These are phyloP conservation scores for Spicauda simplicius DNA, from an alignment of 2,888 invertebrate species.

Conservation along the genomic window DNA sequence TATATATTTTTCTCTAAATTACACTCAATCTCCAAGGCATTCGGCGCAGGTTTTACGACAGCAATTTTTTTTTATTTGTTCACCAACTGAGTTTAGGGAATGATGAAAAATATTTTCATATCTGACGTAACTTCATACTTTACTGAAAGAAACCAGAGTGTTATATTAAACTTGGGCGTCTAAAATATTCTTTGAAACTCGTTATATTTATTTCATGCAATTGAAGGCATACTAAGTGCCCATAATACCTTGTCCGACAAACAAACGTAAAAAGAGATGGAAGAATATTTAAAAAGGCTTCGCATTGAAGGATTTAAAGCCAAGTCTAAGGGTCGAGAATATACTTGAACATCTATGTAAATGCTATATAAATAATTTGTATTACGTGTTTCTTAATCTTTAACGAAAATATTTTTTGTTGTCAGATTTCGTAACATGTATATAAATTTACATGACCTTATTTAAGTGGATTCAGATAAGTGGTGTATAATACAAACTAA, in stretches of 20 bases:
- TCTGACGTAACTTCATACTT: slow-evolving; percentile 25
- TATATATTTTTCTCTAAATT: slow-evolving; percentile 15
- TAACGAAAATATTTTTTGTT: too few relatives aligned
- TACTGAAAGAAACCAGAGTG: slow-evolving; percentile 12
- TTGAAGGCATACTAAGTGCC: slow-evolving; percentile 18
- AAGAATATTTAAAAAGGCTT: too few relatives aligned
- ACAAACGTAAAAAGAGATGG: too few relatives aligned
- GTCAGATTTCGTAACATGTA: too few relatives aligned
- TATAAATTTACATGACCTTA: too few relatives aligned
- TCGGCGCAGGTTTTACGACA: slow-evolving; percentile 23
- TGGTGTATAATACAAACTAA: too few relatives aligned
- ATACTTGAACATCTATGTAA: too few relatives aligned
- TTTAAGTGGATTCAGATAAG: too few relatives aligned
- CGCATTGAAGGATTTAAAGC: too few relatives aligned
- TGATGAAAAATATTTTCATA: slow-evolving; percentile 23
- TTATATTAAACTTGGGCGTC: slow-evolving; percentile 24
- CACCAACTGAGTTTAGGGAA: slow-evolving; percentile 23
- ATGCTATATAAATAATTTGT: too few relatives aligned
- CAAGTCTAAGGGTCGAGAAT: too few relatives aligned
- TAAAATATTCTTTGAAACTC: slow-evolving; percentile 16
- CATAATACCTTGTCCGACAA: background rate
- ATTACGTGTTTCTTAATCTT: too few relatives aligned
- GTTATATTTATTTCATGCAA: slow-evolving; percentile 19
- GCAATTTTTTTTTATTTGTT: slow-evolving; percentile 29
- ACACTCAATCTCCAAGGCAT: slow-evolving; percentile 18